Base-by-base conservation (phyloP, 2,113 vertebrate genomes). In the Terrapene triunguis region DNA sequence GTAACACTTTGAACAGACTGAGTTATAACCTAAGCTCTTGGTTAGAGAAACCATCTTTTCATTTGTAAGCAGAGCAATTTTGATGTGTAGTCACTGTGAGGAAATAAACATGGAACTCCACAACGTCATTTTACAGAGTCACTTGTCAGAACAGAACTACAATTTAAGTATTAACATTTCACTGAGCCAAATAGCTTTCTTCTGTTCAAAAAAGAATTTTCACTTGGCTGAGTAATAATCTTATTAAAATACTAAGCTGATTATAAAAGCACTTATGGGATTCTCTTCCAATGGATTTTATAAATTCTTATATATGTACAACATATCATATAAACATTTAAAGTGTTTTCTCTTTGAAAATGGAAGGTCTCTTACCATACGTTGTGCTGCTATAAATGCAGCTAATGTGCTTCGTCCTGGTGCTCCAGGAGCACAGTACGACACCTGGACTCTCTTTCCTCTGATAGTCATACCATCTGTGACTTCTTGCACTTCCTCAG, bases 361-460 rank as follows among this genome's bases (percentile, higher is more conserved):
- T 10, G 21, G 21, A 44, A 35, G 17, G 5, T 48, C 38, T 57
- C 99, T 99, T 97, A 99, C 99, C 99, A 99, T 99, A 42, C 98
- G 99, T 53, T 99, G 99, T 1, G 99, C 99, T 3, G 99, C 99
- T 82, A 99, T 99, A 54, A 99, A 98, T 0, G 99, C 99, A 24
- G 99, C 99, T 90, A 99, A 95, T 0, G 99, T 99, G 97, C 99
- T 99, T 92, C 99, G 98, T n/a, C 99, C 99, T 0, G 99, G 98
- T 0, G 99, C 99, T 82, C 99, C 99, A 0, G 99, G 99, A 86
- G 99, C 99, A 78, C 99, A 99, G 97, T 99, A 99, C 1, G 99
- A 99, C 80, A 99, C 98, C 5, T 99, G 99, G 17, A 99, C 93
- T 95, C 98, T 98, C 97, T 97, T 99, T 16, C 99, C 99, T 59